Base-by-base conservation (phyloP, 2,113 vertebrate species). In the Aldabrachelys gigantea region DNA sequence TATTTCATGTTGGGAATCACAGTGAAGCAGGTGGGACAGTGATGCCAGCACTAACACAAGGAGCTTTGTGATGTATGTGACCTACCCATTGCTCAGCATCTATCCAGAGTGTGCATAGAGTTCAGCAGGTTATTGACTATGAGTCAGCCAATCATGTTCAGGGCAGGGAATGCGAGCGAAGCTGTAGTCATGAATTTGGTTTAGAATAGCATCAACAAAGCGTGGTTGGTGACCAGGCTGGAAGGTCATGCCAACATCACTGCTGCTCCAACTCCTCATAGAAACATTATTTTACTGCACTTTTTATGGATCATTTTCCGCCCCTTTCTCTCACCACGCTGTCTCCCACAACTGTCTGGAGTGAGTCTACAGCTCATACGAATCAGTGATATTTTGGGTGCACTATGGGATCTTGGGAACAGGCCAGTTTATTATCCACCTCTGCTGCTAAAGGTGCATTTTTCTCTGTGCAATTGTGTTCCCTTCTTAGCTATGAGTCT, bases 121-220 rank as follows among this genome's bases (percentile, higher is more conserved):
- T 49, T 27, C 76, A 49, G 76, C 13, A 29, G 47, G 13, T 14
- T 49, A 49, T 27, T 79, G 44, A 29, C 12, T 9, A 14, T 76
- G 52, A 41, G 85, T 62, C 78, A 12, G 57, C 0, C 27, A 1
- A 27, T 87, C 35, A 41, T 41, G 24, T 44, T 78, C 62, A 82
- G 29, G 19, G 0, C 0, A 38, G 4, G 38, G 24, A 35, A 17
- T 16, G 38, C 6, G 12, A 41, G 47, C 78, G 11, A 62, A 90
- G 83, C 89, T 76, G 4, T 35, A 82, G 80, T 57, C 16, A 19
- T 76, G 85, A 75, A 59, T 95, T 92, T 83, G 29, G 38, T 90
- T 95, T 88, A 90, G 86, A 69, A 22, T 6, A 90, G 24, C 50
- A 11, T 81, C 88, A 91, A 90, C 2, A 79, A 91, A 90, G 85